Evolutionary conservation across 1,140 invertebrate genomes (phyloP), one percentile per base, ranked within the genome.

Genomic region (Dendrolimus punctatus): DNA sequence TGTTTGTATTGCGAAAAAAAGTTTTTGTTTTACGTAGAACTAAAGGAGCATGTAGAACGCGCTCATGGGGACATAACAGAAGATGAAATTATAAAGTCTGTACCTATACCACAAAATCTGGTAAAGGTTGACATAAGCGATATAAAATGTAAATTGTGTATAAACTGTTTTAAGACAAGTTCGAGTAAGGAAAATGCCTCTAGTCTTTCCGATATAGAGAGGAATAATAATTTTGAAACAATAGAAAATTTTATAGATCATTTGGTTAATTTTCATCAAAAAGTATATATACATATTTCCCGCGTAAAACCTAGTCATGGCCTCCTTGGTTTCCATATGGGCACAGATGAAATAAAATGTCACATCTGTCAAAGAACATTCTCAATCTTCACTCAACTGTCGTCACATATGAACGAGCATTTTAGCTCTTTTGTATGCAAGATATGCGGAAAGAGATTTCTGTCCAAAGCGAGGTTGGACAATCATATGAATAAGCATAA

Each of bases 341-440:
- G 46, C 8, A 49, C 44, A 5, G 49, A 53, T 6, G 46, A 54
- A 38, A 48, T 57, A 4, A 51, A 50, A 43, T 62, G 60, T 37
- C 39, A 51, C n/a, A 9, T 57, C 6, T 62, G 60, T 23, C 23
- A 40, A 7, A 54, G 46, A 42, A 47, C 57, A 42, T 62, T 62
- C 43, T 4, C 38, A 5, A 57, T 57, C 38, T 62, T 62, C 40
- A 62, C 57, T 50, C 54, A 62, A 6, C 45, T 62, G 23, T 49
- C 47, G 1, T n/a, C 45, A 3, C 60, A 62, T 10, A 62, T 62
- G 60, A 57, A 62, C 40, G 60, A 62, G 9, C 60, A 58, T 9
- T 48, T 40, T 39, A 39, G 44, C 9, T 44, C 46, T 40, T 56
- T 49, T 8, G 49, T 62, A 7, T 62, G 55, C 38, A 51, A 62